phyloP scores from a whole-genome alignment of 2,113 vertebrate genomes.

The Alethe diademata region DNA sequence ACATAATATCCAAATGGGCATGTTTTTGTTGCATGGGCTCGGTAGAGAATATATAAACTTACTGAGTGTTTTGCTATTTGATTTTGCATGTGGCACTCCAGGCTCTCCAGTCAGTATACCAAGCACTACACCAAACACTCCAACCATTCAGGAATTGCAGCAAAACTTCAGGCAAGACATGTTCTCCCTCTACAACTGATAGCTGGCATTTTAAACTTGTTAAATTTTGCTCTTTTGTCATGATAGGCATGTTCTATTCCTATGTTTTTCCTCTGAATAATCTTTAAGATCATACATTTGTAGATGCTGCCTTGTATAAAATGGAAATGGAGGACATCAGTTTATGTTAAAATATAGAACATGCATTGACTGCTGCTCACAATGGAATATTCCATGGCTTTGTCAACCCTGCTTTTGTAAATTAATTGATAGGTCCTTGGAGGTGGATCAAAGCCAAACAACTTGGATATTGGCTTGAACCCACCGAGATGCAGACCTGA shows the following conservation, averaged over 20 bases:
- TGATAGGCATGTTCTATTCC: neutral
- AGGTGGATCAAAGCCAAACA: neutral
- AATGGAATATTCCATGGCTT: neutral
- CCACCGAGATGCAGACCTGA: neutral
- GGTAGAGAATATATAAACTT: neutral
- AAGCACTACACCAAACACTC: neutral
- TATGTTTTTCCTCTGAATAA: neutral
- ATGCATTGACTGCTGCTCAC: neutral
- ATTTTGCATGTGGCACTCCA: neutral
- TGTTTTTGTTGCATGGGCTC: neutral
- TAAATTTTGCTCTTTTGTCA: neutral
- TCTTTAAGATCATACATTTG: neutral
- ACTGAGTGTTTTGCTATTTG: neutral
- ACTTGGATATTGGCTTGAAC: neutral
- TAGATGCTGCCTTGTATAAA: neutral
- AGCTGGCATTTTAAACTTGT: neutral
- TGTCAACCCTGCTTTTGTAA: neutral
- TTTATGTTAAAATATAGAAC: neutral
- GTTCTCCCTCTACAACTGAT: accelerated
- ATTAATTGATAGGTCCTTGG: neutral
- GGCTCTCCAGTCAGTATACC: neutral
- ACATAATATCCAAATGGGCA: neutral
- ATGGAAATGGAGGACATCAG: neutral
- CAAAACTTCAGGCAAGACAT: neutral
- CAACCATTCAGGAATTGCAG: neutral